Evolutionary conservation across 2,888 invertebrate genomes (phyloP).

Genomic region (Ceriagrion tenellum): DNA sequence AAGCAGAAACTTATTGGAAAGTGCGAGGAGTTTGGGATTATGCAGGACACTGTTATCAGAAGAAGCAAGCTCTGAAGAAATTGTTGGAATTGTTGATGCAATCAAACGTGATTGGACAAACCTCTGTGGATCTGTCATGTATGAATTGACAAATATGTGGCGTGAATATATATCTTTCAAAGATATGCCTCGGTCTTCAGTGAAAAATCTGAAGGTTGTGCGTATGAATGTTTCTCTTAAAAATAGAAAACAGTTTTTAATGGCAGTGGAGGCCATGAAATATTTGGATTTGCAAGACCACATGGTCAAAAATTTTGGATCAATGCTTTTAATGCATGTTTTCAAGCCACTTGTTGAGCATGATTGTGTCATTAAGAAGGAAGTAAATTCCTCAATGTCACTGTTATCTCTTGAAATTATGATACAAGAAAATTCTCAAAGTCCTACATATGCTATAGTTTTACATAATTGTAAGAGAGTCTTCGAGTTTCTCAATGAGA

Average conservation of each 20-base stretch:
- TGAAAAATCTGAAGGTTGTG: neutral
- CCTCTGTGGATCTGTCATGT: neutral
- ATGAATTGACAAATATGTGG: neutral
- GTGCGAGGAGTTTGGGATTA: neutral
- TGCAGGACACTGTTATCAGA: neutral
- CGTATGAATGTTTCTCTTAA: neutral
- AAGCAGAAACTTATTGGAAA: neutral
- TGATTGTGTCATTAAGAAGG: slow-evolving; percentile 35
- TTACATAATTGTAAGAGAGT: slow-evolving; percentile 45
- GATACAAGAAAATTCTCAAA: slow-evolving; percentile 21
- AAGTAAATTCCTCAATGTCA: neutral
- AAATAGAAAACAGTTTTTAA: neutral
- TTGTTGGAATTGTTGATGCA: neutral
- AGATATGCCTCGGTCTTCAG: neutral
- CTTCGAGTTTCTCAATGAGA: slow-evolving; percentile 24
- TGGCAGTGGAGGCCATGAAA: slow-evolving; percentile 29
- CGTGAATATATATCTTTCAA: slow-evolving; percentile 27
- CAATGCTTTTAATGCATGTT: neutral
- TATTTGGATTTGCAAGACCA: slow-evolving; percentile 34
- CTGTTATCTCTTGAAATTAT: neutral
- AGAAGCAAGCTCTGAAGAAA: neutral
- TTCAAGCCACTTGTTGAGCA: slow-evolving; percentile 43
- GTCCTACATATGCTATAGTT: slow-evolving; percentile 26
- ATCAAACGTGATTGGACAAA: neutral
- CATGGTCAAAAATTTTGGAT: neutral